Evolutionary conservation across 2,888 invertebrate species (phyloP).

Genomic region (Caenorhabditis sinica): DNA sequence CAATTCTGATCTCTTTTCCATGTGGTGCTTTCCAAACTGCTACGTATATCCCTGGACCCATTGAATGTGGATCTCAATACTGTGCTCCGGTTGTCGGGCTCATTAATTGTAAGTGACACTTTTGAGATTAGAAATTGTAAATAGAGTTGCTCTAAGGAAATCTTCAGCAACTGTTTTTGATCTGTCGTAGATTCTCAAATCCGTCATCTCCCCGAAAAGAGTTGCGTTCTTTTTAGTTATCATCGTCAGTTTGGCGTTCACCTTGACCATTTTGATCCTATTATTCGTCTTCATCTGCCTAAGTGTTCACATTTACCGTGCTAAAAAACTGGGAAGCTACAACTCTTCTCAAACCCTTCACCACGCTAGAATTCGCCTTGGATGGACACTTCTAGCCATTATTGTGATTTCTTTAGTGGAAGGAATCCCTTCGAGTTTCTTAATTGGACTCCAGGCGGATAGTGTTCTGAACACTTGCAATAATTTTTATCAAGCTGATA

Average conservation of each 20-base stretch:
- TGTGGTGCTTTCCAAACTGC: constrained; percentile 37
- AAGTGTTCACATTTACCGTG: constrained; percentile 33
- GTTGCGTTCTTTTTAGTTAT: too few species aligned
- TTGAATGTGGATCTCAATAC: constrained; percentile 40
- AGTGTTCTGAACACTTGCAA: constrained; percentile 37
- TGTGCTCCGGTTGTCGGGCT: constrained; percentile 45
- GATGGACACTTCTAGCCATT: constrained; percentile 46
- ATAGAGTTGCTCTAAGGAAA: too few species aligned
- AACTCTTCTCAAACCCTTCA: constrained; percentile 44
- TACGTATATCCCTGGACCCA: constrained; percentile 23
- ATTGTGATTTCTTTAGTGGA: constrained; percentile 33
- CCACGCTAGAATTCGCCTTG: constrained; percentile 41
- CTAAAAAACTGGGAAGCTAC: constrained; percentile 45
- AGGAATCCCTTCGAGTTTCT: constrained; percentile 40
- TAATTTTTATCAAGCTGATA: constrained; percentile 48
- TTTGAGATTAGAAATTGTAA: not conserved
- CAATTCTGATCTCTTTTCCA: constrained; percentile 29
- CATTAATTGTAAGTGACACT: constrained; percentile 29
- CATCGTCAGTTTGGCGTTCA: constrained; percentile 24
- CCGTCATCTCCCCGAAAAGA: too few species aligned
- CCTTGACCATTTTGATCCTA: constrained; percentile 38
- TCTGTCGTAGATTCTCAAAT: too few species aligned
- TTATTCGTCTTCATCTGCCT: constrained; percentile 46
- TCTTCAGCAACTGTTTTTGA: too few species aligned
- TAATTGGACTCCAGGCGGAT: constrained; percentile 40